Base-by-base conservation (phyloP, 2,113 vertebrate species). In the Gnathonemus echidnorhynchus region DNA sequence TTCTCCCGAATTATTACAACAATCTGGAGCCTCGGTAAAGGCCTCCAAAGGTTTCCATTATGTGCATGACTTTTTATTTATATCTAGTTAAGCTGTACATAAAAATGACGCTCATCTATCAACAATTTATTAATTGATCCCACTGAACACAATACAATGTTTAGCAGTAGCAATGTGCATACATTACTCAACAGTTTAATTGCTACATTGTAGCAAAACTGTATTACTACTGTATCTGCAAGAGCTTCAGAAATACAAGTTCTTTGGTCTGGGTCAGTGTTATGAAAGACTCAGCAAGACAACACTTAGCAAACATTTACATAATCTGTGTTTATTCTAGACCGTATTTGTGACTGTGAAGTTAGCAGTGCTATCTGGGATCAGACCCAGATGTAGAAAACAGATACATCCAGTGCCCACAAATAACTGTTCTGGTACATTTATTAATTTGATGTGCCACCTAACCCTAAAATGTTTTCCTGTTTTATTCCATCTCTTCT, bases 301-400 rank as follows among this genome's bases (percentile, higher is more conserved):
- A 80, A 80, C 74, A 80, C 62, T 70, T 70, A 70, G 62, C 62
- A 31, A 70, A 80, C 74, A 39, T 80, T 80, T 80, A 80, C 74
- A 80, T 80, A 80, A 80, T 80, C 74, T 8, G 35, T 80, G 31
- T 42, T 80, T 80, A 80, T 80, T 80, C 31, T 42, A 17, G 74
- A 80, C 35, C 74, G 35, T 80, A 80, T 80, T 42, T 80, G 74
- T 80, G 74, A 80, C 31, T 80, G 74, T 35, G 74, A 80, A 80
- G 35, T 80, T 42, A 80, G 74, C 74, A 80, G n/a, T 80, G 74
- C 74, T 80, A 35, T 80, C 74, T 80, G 74, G 74, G 74, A 80
- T 42, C 74, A 80, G 74, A 42, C 31, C 74, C 74, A 80, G 74
- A 80, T 35, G 74, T 80, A 42, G 74, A 39, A 35, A 80, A 42